phyloP scores from a whole-genome alignment of 2,888 invertebrate species.

The Hypomecis punctinalis region DNA sequence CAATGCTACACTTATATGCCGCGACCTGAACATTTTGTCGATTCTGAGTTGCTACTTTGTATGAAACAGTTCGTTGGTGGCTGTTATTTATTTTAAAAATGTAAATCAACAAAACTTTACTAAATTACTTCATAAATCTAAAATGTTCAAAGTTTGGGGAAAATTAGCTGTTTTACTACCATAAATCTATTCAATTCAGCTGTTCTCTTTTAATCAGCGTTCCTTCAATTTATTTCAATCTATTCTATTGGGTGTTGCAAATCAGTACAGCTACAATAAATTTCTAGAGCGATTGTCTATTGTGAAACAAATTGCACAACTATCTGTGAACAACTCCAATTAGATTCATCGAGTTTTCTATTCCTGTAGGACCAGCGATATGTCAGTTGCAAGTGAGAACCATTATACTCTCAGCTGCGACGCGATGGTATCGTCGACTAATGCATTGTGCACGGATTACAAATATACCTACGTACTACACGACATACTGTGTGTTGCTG shows the following conservation, averaged over 20 bases:
- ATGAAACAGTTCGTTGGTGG: too few relatives aligned
- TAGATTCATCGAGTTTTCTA: conserved; percentile 15
- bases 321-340: conserved; percentile 6
- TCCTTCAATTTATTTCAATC: too few relatives aligned
- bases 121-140: too few relatives aligned
- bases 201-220: too few relatives aligned
- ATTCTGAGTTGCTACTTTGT: too few relatives aligned
- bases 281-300: conserved; percentile 1
- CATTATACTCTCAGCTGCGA: conserved; percentile 52
- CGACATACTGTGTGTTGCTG: not conserved
- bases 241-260: not conserved
- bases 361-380: conserved; percentile 36
- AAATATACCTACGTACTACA: not conserved
- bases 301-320: conserved; percentile 8
- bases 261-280: not conserved
- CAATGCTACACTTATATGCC: too few relatives aligned
- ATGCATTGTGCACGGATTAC: conserved; percentile 40
- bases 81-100: too few relatives aligned
- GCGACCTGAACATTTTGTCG: too few relatives aligned
- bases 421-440: conserved; percentile 31
- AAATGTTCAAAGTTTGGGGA: too few relatives aligned
- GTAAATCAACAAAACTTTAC: too few relatives aligned
- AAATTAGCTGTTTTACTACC: too few relatives aligned
- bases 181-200: too few relatives aligned
- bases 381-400: conserved; percentile 48